Conservation (phyloP, 2,113 vertebrate genomes). For the Oriolus oriolus region DNA sequence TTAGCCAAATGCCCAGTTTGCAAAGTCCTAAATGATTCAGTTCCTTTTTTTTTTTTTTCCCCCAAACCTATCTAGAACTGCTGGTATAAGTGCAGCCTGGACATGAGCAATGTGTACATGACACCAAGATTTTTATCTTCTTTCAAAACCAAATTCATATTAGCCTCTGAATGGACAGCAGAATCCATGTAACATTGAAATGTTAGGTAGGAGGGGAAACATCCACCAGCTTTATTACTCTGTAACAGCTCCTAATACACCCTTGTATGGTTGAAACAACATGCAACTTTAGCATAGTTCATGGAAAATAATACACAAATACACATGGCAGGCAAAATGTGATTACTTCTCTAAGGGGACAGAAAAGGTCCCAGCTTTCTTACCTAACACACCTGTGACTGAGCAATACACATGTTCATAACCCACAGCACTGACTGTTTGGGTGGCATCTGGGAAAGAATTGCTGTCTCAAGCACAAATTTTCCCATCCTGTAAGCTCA, state of each 20-base stretch:
- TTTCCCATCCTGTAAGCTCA: background rate
- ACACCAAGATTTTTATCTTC: background rate
- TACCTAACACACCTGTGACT: background rate
- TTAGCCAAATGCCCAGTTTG: background rate
- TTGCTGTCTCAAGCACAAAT: accelerated
- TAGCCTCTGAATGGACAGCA: background rate
- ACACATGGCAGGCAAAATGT: background rate
- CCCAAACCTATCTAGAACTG: background rate
- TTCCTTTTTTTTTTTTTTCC: background rate
- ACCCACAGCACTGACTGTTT: background rate
- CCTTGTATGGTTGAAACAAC: background rate
- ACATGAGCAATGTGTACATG: background rate
- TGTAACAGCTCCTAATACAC: background rate
- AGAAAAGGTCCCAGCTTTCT: background rate
- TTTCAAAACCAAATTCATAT: background rate
- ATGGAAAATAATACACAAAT: background rate
- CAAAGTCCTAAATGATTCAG: background rate
- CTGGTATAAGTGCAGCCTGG: background rate
- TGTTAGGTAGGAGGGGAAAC: background rate
- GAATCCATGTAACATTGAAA: background rate
- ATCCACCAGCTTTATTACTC: background rate
- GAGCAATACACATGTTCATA: background rate
- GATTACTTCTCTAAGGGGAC: background rate
- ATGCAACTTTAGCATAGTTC: background rate
- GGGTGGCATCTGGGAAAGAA: background rate